Evolutionary conservation across 2,113 vertebrate genomes (phyloP), one percentile per base, ranked within the genome.

Genomic region (Phoxinus phoxinus): DNA sequence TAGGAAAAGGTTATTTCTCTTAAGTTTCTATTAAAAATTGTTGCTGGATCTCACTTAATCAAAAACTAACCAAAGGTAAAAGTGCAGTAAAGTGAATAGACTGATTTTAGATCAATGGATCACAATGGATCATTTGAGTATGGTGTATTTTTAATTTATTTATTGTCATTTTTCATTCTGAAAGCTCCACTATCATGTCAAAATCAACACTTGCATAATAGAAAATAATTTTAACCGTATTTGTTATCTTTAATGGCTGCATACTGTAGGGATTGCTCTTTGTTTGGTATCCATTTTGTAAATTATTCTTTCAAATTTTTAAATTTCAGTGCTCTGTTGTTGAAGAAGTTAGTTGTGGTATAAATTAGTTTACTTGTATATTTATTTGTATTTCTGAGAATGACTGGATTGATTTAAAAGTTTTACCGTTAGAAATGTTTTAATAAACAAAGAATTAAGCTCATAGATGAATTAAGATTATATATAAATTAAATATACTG

Each of bases 351-450:
- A 30, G 15, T 30, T 19, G 73, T 51, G 25, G 7, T 51, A 75
- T 75, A 0, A 51, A 75, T 48, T 51, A 75, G 25, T 75, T 25
- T 75, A 51, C 73, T 75, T 75, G 73, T 75, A 51, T 30, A 19
- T 51, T 75, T 75, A 75, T 75, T 75, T 51, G 15, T 75, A 75
- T 75, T 51, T 75, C 25, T 75, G 72, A 27, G 27, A 75, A 51
- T 4, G 7, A 27, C n/a, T 48, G 11, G 25, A 75, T 5, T 44
- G 21, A 46, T 51, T 75, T 75, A 48, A 27, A 75, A 19, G 46
- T 30, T 51, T 75, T 17, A 17, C 13, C 15, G 30, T 46, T 2
- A 9, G 11, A 73, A 13, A 8, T 27, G 10, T 51, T 48, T 30
- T 17, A 30, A 48, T 27, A 17, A 41, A 72, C 69, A 72, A 75